Conservation (phyloP, 1,140 invertebrate species). For the Calephelis nemesis region DNA sequence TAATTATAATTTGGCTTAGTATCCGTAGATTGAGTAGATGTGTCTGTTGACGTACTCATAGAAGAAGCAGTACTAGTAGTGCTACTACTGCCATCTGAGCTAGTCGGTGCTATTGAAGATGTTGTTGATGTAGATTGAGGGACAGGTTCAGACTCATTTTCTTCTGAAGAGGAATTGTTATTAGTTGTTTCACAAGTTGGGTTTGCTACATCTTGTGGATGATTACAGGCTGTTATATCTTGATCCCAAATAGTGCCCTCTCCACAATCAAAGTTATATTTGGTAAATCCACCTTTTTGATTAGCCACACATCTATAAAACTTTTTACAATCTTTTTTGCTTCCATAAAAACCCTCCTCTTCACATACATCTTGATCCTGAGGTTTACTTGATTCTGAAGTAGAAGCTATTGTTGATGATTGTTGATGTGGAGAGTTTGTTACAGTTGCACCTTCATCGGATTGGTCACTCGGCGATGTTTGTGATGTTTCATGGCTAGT, state of each 20-base stretch:
- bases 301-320: conserved; percentile 87
- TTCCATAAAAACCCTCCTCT: conserved; percentile 82
- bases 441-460: conserved; percentile 3
- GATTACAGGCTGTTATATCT: conserved; percentile 77
- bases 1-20: conserved; percentile 38
- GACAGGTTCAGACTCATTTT: neutral
- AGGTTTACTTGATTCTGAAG: conserved; percentile 36
- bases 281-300: conserved; percentile 79
- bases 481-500: neutral
- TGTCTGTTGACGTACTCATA: conserved; percentile 23
- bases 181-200: conserved; percentile 47
- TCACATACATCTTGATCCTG: conserved; percentile 46
- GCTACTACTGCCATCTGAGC: neutral
- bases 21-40: conserved; percentile 5
- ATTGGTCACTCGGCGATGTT: neutral
- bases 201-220: conserved; percentile 60
- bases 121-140: conserved; percentile 20
- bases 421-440: conserved; percentile 23
- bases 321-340: conserved; percentile 83
- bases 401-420: conserved; percentile 33
- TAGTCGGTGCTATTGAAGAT: conserved; percentile 4
- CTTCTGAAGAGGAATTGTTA: conserved; percentile 9
- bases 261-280: conserved; percentile 81
- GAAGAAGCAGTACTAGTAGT: conserved; percentile 21
- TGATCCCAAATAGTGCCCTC: conserved; percentile 83